Evolutionary conservation across 2,888 invertebrate species (phyloP).

Genomic region (Teinopalpus imperialis): DNA sequence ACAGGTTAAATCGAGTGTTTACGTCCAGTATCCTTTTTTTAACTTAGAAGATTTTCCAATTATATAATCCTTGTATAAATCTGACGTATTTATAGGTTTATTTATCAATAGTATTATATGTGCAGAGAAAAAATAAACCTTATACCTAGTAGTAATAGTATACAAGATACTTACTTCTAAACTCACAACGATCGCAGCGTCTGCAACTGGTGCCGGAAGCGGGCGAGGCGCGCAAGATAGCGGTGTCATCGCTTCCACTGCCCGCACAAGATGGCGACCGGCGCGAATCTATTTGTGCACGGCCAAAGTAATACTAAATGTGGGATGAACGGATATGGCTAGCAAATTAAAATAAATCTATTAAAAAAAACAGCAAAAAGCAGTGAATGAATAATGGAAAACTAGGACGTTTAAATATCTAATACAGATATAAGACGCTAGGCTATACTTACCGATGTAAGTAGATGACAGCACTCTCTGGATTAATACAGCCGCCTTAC

Average conservation of each 20-base stretch:
- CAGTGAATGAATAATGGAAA: background rate
- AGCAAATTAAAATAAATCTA: conserved; percentile 13
- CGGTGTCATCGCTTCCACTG: conserved; percentile 56
- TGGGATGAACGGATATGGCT: conserved; percentile 9
- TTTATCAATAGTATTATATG: too few relatives aligned
- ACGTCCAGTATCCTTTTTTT: too few relatives aligned
- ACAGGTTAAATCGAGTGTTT: too few relatives aligned
- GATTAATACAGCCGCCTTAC: too few relatives aligned
- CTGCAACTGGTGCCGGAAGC: conserved; percentile 31
- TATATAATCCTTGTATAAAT: too few relatives aligned
- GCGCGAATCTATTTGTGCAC: conserved; percentile 34
- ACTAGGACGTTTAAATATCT: background rate
- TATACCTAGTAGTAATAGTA: too few relatives aligned
- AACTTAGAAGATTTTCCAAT: too few relatives aligned
- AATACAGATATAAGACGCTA: too few relatives aligned
- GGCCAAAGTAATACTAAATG: conserved; percentile 19
- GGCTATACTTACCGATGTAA: background rate
- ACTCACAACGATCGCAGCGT: conserved; percentile 39
- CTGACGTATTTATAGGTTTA: too few relatives aligned
- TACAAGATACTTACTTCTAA: conserved; percentile 44
- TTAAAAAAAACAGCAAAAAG: conserved; percentile 1
- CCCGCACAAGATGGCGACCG: conserved; percentile 48
- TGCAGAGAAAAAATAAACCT: too few relatives aligned
- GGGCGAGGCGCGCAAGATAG: conserved; percentile 49
- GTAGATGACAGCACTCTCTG: background rate